A percentile compares a stretch with the other conserved stretches of the same genome.
phyloP scores from a whole-genome alignment of 2,888 invertebrate genomes.

The Amphipyra berbera region DNA sequence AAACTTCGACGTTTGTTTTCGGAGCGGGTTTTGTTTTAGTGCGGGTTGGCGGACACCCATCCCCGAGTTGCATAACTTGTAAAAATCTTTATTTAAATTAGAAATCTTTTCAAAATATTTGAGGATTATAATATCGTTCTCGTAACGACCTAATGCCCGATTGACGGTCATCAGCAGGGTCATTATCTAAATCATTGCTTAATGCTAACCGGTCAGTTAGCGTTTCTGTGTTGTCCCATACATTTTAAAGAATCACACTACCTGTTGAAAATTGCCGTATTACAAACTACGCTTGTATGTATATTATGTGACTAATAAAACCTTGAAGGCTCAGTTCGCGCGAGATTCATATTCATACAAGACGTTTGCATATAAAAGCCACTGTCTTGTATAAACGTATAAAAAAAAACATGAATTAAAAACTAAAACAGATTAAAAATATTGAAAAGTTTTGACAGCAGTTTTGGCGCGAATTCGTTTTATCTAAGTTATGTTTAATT shows the following conservation, averaged over 20 bases:
- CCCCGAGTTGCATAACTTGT: no score
- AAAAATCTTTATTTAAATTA: no score
- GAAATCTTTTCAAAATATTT: no score
- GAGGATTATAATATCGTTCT: no score
- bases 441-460: conserved; percentile 36
- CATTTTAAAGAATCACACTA: conserved; percentile 19
- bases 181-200: conserved; percentile 46
- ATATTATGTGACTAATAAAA: conserved; percentile 43
- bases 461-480: conserved; percentile 56
- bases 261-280: conserved; percentile 58
- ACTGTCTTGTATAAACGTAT: neutral
- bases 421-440: conserved; percentile 21
- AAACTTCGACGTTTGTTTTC: no score
- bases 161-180: conserved; percentile 32
- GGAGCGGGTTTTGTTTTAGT: no score
- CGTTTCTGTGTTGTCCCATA: conserved; percentile 12
- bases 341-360: conserved; percentile 40
- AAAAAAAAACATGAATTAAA: conserved; percentile 46
- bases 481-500: conserved; percentile 26
- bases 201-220: conserved; percentile 34
- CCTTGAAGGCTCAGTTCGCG: conserved; percentile 64
- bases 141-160: conserved; percentile 21
- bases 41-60: no score
- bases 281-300: conserved; percentile 35
- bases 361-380: conserved; percentile 45